Percentiles rank a stretch among this genome's conserved stretches.
These are phyloP conservation scores for Pelodiscus sinensis DNA, from an alignment of 2,113 vertebrate species.

Conservation along the genomic window DNA sequence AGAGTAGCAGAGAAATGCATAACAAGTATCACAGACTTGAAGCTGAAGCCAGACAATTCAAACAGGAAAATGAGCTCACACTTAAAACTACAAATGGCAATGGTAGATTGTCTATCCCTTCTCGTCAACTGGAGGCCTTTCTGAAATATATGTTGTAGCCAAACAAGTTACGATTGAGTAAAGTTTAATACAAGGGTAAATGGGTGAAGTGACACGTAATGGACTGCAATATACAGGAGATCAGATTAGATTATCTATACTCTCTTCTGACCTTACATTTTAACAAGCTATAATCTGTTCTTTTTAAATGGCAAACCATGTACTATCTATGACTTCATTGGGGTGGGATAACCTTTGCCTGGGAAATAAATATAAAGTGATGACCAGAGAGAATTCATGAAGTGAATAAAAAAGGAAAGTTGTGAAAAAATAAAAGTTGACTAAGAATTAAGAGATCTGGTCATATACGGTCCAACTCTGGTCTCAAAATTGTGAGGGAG, in stretches of 20 bases:
- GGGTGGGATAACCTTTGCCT: background rate
- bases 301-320: background rate
- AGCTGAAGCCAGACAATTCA: background rate
- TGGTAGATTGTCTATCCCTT: background rate
- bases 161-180: background rate
- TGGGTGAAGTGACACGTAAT: background rate
- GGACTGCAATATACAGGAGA: background rate
- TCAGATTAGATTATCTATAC: background rate
- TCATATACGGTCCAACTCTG: background rate
- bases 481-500: background rate
- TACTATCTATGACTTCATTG: background rate
- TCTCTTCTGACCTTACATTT: background rate
- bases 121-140: background rate
- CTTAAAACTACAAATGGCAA: background rate
- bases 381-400: background rate
- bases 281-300: background rate
- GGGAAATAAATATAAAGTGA: background rate
- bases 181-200: background rate
- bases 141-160: background rate
- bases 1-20: background rate
- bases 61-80: background rate
- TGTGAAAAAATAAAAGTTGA: background rate
- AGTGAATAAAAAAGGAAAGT: background rate
- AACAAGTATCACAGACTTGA: background rate
- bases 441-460: background rate